Percentiles rank a stretch among this genome's conserved stretches.
phyloP scores from a whole-genome alignment of 2,113 vertebrate species.

The Gavia stellata region DNA sequence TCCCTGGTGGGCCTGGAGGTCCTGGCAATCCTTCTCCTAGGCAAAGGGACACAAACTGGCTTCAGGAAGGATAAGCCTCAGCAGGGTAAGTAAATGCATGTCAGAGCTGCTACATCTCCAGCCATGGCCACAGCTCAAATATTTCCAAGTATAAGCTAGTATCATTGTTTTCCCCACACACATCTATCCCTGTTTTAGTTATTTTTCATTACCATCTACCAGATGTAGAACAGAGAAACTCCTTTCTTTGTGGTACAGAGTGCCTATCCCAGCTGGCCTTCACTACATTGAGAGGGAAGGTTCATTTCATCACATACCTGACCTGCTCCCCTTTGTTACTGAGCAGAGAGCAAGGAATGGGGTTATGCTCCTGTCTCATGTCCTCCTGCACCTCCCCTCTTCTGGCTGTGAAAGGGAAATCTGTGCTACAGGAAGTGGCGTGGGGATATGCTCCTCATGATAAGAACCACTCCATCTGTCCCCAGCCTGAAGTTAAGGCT shows the following conservation, averaged over 20 bases:
- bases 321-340: not conserved
- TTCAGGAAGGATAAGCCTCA: not conserved
- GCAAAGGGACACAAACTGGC: not conserved
- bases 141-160: not conserved
- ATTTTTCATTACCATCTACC: not conserved
- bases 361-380: not conserved
- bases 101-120: not conserved
- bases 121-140: not conserved
- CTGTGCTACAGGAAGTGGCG: not conserved
- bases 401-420: not conserved
- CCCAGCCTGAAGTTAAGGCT: not conserved
- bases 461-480: not conserved
- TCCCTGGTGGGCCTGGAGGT: conserved; percentile 80
- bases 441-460: not conserved
- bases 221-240: not conserved
- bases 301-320: not conserved
- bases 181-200: not conserved
- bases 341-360: not conserved
- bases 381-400: not conserved
- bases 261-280: not conserved
- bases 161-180: not conserved
- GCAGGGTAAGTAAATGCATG: not conserved
- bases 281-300: not conserved
- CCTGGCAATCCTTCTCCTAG: conserved; percentile 82
- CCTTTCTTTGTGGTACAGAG: not conserved